phyloP scores from a whole-genome alignment of 23 tunicate genomes.

The Pegea sp. region DNA sequence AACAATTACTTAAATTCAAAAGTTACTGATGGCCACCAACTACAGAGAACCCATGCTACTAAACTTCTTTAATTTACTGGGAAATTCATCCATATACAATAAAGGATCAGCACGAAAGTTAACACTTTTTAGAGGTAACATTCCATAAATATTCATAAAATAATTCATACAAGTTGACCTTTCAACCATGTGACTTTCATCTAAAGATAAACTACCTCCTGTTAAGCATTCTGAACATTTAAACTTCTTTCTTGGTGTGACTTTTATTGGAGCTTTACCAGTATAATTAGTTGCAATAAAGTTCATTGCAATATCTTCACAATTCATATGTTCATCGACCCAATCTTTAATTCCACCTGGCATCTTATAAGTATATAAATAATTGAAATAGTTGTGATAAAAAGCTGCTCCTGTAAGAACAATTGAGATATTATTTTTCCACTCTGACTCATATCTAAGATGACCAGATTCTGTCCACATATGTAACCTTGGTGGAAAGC shows the following conservation, averaged over 20 bases:
- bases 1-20: too few species aligned
- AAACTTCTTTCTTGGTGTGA: constrained; percentile 90
- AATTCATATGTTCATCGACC: constrained; percentile 93
- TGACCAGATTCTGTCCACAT: constrained; percentile 39
- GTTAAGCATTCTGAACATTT: constrained; percentile 56
- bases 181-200: constrained; percentile 91
- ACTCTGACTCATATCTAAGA: constrained; percentile 66
- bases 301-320: constrained; percentile 95
- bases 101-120: constrained; percentile 82
- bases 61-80: constrained; percentile 41
- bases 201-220: constrained; percentile 63
- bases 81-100: constrained; percentile 71
- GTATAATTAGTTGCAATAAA: constrained; percentile 58
- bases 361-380: constrained; percentile 74
- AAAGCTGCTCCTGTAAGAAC: constrained; percentile 93
- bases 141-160: constrained; percentile 46
- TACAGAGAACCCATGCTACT: constrained; percentile 40
- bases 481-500: constrained; percentile 82
- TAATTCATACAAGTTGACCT: constrained; percentile 63
- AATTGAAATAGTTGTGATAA: constrained; percentile 82
- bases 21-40: too few species aligned
- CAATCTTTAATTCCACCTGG: constrained; percentile 65
- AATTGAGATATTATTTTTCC: constrained; percentile 78
- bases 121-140: constrained; percentile 59
- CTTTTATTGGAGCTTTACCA: constrained; percentile 94